phyloP scores from a whole-genome alignment of 1,140 invertebrate genomes.

The Bombus cullumanus region DNA sequence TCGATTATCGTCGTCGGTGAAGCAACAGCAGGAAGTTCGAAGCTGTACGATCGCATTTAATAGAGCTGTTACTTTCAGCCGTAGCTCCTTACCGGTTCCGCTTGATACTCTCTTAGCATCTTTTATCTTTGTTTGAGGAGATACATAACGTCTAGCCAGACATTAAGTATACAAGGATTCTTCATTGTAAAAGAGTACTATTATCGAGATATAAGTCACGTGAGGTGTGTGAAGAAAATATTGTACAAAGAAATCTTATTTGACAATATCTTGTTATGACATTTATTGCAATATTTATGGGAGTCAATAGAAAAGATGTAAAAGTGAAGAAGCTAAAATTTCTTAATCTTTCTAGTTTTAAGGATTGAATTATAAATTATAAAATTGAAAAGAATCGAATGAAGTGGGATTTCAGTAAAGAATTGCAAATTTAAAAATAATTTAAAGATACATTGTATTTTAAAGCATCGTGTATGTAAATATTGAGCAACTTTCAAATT shows the following conservation, averaged over 20 bases:
- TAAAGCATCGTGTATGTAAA: too few species aligned
- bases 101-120: not conserved
- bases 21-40: too few species aligned
- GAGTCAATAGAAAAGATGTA: not conserved
- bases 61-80: constrained; percentile 9
- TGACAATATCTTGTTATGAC: not conserved
- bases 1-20: not conserved
- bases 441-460: too few species aligned
- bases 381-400: too few species aligned
- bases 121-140: not conserved
- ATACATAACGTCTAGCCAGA: not conserved
- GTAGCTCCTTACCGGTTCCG: not conserved
- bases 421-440: too few species aligned
- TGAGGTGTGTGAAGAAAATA: not conserved
- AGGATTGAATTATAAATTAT: too few species aligned
- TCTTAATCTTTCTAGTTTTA: not conserved
- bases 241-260: not conserved
- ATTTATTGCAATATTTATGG: not conserved
- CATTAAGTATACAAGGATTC: not conserved
- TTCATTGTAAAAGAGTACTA: not conserved
- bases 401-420: too few species aligned
- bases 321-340: not conserved
- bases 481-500: too few species aligned
- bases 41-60: not conserved
- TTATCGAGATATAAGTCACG: not conserved